A percentile compares a stretch with the other conserved stretches of the same genome.
Evolutionary conservation across 2,113 vertebrate genomes (phyloP).

Genomic region (Rhinichthys klamathensis): DNA sequence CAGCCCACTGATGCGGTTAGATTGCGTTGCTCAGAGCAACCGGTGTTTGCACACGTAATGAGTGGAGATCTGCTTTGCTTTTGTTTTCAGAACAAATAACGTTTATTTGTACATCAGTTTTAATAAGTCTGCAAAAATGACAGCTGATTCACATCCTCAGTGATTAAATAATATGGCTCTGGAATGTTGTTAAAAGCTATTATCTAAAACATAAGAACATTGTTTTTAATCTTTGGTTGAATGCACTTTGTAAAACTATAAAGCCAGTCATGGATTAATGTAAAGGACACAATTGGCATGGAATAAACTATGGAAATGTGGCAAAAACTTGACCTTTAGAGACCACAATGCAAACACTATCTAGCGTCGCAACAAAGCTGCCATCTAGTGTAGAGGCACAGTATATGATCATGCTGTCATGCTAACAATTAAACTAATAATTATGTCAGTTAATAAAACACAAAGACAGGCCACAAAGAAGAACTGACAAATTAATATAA

Average conservation of each 20-base stretch:
- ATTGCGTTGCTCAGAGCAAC: background rate
- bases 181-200: background rate
- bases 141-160: background rate
- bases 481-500: background rate
- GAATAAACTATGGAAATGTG: background rate
- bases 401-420: background rate
- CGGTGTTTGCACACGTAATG: slow-evolving; percentile 14
- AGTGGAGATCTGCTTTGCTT: background rate
- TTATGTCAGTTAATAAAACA: slow-evolving; percentile 15
- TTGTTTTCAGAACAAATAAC: slow-evolving; percentile 31
- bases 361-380: slow-evolving; percentile 25
- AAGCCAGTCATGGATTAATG: background rate
- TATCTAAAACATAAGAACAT: background rate
- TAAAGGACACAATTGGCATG: background rate
- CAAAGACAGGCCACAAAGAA: background rate
- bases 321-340: background rate
- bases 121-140: background rate
- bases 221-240: slow-evolving; percentile 2
- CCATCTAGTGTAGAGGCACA: slow-evolving; percentile 31
- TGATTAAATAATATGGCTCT: background rate
- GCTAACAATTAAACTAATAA: slow-evolving; percentile 15
- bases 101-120: slow-evolving; percentile 30
- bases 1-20: background rate
- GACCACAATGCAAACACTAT: background rate
- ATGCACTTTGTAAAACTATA: background rate